These are phyloP conservation scores for Coelinius sp. DNA, from an alignment of 2,888 invertebrate species.

Conservation along the genomic window DNA sequence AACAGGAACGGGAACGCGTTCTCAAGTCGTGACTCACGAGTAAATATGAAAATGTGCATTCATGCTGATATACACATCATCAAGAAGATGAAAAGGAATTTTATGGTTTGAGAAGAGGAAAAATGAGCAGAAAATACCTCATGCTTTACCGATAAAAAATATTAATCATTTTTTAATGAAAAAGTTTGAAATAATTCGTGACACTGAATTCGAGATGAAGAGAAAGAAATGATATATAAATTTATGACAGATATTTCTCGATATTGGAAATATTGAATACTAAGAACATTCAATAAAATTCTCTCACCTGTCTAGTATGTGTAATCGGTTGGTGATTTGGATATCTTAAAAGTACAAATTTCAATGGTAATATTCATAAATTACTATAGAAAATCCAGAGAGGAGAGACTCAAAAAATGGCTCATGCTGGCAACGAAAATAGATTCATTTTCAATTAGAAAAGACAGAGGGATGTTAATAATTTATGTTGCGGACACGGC, in stretches of 20 bases:
- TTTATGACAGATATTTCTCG: not conserved
- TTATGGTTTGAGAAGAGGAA: not conserved
- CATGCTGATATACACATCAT: not conserved
- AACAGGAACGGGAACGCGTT: too few species aligned
- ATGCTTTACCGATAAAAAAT: not conserved
- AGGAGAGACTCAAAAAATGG: slow-evolving; percentile 18
- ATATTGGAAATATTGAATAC: not conserved
- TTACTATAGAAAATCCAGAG: slow-evolving; percentile 27
- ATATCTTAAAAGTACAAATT: slow-evolving; percentile 28
- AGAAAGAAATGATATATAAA: not conserved
- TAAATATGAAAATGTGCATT: slow-evolving; percentile 7
- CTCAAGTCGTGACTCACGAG: not conserved
- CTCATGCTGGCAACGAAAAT: slow-evolving; percentile 24
- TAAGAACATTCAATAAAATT: slow-evolving; percentile 3
- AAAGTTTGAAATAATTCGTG: not conserved
- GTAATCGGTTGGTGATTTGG: slow-evolving; percentile 23
- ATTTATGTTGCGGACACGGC: slow-evolving; percentile 28
- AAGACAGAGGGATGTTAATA: not conserved
- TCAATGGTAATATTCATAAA: slow-evolving; percentile 2
- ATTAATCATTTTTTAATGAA: not conserved
- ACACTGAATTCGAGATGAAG: not conserved
- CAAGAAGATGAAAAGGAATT: not conserved
- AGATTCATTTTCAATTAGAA: not conserved
- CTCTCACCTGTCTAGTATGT: slow-evolving; percentile 31
- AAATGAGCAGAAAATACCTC: not conserved